These are phyloP conservation scores for Adelphocoris suturalis DNA, from an alignment of 2,888 invertebrate species.

Conservation along the genomic window DNA sequence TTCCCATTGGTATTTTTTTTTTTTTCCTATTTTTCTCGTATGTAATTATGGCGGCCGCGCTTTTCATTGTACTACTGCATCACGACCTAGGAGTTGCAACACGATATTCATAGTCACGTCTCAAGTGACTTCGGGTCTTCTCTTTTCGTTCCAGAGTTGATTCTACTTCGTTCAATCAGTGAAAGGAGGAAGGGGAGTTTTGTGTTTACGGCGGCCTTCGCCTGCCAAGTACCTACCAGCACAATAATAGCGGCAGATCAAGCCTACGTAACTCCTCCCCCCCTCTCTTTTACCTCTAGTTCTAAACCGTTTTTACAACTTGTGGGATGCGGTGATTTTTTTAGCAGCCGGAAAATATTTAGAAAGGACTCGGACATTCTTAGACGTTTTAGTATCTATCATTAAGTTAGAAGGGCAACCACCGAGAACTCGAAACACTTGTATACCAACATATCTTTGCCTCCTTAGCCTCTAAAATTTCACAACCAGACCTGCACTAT, in stretches of 20 bases:
- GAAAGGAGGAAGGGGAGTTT: constrained; percentile 14
- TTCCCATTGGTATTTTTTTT: too few relatives aligned
- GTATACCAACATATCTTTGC: too few relatives aligned
- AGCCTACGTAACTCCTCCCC: neutral
- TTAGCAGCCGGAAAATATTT: neutral
- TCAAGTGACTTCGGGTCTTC: neutral
- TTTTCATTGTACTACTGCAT: neutral
- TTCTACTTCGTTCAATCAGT: neutral
- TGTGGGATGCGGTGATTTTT: neutral
- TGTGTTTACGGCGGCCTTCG: neutral
- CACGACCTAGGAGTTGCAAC: constrained; percentile 5
- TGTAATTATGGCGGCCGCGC: neutral
- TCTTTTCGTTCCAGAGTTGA: neutral
- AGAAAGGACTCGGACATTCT: neutral
- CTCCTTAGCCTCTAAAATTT: too few relatives aligned
- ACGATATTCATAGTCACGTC: neutral
- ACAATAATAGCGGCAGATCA: neutral
- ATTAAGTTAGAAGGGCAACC: neutral
- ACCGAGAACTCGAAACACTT: neutral
- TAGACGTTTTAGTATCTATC: neutral
- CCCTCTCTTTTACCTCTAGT: neutral
- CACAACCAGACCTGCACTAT: too few relatives aligned
- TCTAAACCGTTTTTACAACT: neutral
- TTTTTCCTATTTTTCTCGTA: too few relatives aligned
- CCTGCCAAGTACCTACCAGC: neutral